Evolutionary conservation across 2,113 vertebrate species (phyloP).

Genomic region (Myotis davidii): DNA sequence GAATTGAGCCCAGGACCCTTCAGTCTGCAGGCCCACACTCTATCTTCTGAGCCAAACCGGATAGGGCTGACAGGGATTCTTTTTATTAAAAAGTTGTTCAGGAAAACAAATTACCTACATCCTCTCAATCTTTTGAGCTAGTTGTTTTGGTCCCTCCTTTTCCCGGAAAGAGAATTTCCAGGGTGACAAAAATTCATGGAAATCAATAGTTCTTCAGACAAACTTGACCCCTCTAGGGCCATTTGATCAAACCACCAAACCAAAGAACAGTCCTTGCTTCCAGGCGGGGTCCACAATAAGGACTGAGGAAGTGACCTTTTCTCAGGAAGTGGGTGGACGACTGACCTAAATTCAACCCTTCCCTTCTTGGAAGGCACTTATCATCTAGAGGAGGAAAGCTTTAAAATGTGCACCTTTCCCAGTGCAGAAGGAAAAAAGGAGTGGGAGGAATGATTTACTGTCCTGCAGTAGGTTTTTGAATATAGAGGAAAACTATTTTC

Average conservation of each 20-base stretch:
- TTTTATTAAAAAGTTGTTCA: not conserved
- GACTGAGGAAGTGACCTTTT: constrained; percentile 45
- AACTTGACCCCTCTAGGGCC: not conserved
- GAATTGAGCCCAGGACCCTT: too few relatives aligned
- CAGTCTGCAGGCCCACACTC: too few relatives aligned
- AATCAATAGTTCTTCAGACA: constrained; percentile 21
- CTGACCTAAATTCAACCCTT: constrained; percentile 62
- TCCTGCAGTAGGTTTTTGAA: not conserved
- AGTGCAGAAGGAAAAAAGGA: not conserved
- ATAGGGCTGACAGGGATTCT: not conserved
- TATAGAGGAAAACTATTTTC: constrained; percentile 36
- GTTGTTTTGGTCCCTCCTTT: not conserved
- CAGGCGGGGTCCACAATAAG: not conserved
- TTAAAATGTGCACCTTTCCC: not conserved
- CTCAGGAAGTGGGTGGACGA: constrained; percentile 62
- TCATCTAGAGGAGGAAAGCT: not conserved
- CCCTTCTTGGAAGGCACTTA: constrained; percentile 59
- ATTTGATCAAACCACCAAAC: not conserved
- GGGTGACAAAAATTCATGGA: not conserved
- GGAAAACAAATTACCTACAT: not conserved
- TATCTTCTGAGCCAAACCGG: too few relatives aligned
- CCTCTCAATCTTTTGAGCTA: not conserved
- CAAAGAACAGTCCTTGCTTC: not conserved
- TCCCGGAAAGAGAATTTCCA: not conserved
- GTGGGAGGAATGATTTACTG: not conserved